Evolutionary conservation across 2,888 invertebrate species (phyloP), one percentile per base, ranked within the genome.

Genomic region (Lepidochrysops patricia): DNA sequence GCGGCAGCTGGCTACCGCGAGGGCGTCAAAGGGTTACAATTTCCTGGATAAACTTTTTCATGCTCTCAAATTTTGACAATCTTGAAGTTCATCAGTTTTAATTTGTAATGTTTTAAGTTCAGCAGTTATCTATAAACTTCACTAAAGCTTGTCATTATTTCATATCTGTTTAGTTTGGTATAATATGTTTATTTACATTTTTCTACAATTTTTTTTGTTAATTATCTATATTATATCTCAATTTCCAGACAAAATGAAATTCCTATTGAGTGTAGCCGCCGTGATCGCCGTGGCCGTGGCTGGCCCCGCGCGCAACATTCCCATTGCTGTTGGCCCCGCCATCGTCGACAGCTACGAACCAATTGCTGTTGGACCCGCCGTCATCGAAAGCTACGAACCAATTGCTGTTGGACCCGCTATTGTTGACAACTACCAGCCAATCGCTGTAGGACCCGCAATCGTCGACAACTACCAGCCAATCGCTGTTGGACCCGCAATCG

Each of bases 191-290:
- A n/a, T n/a, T n/a, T n/a, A n/a, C n/a, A n/a, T n/a, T n/a, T n/a
- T n/a, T 29, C 4, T 5, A 29, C 7, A 29, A 12, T 13, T 43
- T 43, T 43, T 43, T 43, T 4, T 43, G n/a, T 4, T 4, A 19
- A 9, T 1, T 49, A 49, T 23, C 12, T 49, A 1, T 4, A 25
- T 50, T 6, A 25, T 50, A 50, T 26, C 26, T 0, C 23, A 37
- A 32, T 57, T 57, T 61, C 25, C 57, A 57, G 60, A 57, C 50
- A 75, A 69, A 48, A 84, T 84, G 83, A 82, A 84, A 76, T 80
- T 70, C 77, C 69, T 84, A 67, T 34, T 79, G 34, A 76, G 75
- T 54, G 68, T 84, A 68, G 76, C 79, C 56, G 68, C 80, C 50
- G 69, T 81, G 70, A 79, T 71, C 12, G 62, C 66, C 27, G 67